phyloP scores from a whole-genome alignment of 2,888 invertebrate genomes.

The Cetonia aurata region DNA sequence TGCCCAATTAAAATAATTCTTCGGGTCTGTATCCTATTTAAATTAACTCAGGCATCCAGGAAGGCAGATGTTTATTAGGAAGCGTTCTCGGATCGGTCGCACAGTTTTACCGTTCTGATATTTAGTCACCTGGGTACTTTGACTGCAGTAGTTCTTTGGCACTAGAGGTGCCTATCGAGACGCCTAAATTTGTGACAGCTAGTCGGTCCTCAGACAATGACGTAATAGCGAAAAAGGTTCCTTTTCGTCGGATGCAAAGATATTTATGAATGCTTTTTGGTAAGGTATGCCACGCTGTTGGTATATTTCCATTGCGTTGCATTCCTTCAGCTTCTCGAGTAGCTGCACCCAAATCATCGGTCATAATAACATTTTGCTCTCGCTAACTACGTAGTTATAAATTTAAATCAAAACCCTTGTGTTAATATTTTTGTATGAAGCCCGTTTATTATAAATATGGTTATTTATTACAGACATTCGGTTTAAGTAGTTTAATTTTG shows the following conservation, averaged over 20 bases:
- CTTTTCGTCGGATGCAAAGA: constrained; percentile 7
- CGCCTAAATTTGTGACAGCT: constrained; percentile 32
- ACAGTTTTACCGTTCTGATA: constrained; percentile 32
- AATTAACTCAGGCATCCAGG: constrained; percentile 46
- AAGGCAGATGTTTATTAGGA: constrained; percentile 45
- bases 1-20: constrained; percentile 50
- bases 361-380: constrained; percentile 11
- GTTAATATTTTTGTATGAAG: too few relatives aligned
- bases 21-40: constrained; percentile 42
- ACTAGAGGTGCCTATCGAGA: neutral
- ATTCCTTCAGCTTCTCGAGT: neutral
- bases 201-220: constrained; percentile 46
- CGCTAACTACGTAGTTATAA: constrained; percentile 7
- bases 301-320: constrained; percentile 28
- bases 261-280: constrained; percentile 30
- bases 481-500: too few relatives aligned
- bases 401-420: neutral
- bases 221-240: constrained; percentile 40
- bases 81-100: constrained; percentile 33
- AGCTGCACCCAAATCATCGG: neutral
- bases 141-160: constrained; percentile 51
- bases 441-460: too few relatives aligned
- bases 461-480: too few relatives aligned
- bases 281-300: constrained; percentile 19
- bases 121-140: constrained; percentile 50